These are phyloP conservation scores for Eurytoma adleriae DNA, from an alignment of 2,888 invertebrate species.

Conservation along the genomic window DNA sequence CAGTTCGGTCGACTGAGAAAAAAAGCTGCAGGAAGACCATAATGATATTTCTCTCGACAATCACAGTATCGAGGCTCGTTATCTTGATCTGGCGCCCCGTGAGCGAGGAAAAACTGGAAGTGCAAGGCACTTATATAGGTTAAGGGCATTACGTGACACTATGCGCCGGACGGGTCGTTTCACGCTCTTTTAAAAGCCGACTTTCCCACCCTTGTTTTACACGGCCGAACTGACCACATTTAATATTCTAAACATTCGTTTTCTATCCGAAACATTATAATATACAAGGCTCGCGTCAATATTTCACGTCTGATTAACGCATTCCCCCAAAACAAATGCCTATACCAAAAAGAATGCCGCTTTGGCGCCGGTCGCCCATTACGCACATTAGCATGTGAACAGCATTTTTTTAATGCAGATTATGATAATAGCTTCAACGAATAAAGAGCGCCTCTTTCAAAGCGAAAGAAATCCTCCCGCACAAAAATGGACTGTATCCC, in stretches of 20 bases:
- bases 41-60: conserved; percentile 15
- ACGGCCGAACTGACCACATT: conserved; percentile 19
- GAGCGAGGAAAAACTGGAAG: conserved; percentile 35
- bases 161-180: not conserved
- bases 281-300: conserved; percentile 27
- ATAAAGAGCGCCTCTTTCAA: too few species aligned
- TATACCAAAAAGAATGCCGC: too few species aligned
- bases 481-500: too few species aligned
- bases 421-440: too few species aligned
- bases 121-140: conserved; percentile 32
- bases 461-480: too few species aligned
- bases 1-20: too few species aligned
- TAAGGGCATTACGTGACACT: conserved; percentile 44
- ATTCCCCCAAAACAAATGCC: not conserved
- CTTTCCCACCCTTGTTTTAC: conserved; percentile 44
- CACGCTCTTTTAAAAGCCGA: conserved; percentile 20
- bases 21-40: conserved; percentile 14
- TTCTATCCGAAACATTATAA: conserved; percentile 26
- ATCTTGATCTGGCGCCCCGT: conserved; percentile 16
- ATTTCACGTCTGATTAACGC: conserved; percentile 32
- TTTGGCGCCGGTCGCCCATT: too few species aligned
- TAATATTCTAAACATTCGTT: conserved; percentile 34
- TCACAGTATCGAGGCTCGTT: conserved; percentile 23
- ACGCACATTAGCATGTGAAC: too few species aligned
- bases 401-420: too few species aligned